phyloP scores from a whole-genome alignment of 2,888 invertebrate genomes.

The Apoda limacodes region DNA sequence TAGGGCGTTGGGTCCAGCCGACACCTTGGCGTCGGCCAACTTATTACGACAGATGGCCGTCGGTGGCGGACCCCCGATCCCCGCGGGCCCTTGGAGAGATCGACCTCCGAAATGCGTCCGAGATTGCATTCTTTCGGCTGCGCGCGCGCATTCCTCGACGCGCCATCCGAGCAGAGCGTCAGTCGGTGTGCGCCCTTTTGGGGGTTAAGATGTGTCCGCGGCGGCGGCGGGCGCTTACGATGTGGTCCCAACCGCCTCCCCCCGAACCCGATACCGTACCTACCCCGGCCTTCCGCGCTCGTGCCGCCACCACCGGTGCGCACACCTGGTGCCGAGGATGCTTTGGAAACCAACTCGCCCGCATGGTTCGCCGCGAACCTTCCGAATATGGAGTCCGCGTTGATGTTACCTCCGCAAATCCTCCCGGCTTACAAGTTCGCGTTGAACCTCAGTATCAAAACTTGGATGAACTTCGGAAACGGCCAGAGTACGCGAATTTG shows the following conservation, averaged over 20 bases:
- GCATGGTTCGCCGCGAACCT: slow-evolving; percentile 53
- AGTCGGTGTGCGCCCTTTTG: slow-evolving; percentile 69
- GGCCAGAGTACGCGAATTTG: slow-evolving; percentile 61
- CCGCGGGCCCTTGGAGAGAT: slow-evolving; percentile 63
- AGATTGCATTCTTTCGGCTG: slow-evolving; percentile 71
- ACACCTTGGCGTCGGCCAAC: slow-evolving; percentile 44
- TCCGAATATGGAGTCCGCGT: slow-evolving; percentile 58
- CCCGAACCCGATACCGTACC: slow-evolving; percentile 41
- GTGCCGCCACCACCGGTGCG: slow-evolving; percentile 38
- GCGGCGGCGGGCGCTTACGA: slow-evolving; percentile 64
- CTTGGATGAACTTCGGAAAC: slow-evolving; percentile 55
- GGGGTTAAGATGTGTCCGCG: slow-evolving; percentile 69
- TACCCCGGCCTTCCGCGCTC: slow-evolving; percentile 44
- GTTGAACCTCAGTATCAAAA: slow-evolving; percentile 64
- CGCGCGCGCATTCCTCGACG: slow-evolving; percentile 68
- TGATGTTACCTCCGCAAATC: slow-evolving; percentile 41
- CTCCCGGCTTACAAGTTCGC: slow-evolving; percentile 49
- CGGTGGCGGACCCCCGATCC: slow-evolving; percentile 58
- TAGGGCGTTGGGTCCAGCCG: slow-evolving; percentile 44
- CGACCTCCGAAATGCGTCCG: slow-evolving; percentile 71
- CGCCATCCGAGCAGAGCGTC: slow-evolving; percentile 61
- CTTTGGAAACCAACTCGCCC: slow-evolving; percentile 43
- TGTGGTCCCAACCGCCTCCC: slow-evolving; percentile 66
- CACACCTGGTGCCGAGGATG: slow-evolving; percentile 43
- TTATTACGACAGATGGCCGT: slow-evolving; percentile 67